A percentile compares a stretch with the other conserved stretches of the same genome.
Conservation (phyloP, 1,140 invertebrate genomes). For the Bombus pascuorum region DNA sequence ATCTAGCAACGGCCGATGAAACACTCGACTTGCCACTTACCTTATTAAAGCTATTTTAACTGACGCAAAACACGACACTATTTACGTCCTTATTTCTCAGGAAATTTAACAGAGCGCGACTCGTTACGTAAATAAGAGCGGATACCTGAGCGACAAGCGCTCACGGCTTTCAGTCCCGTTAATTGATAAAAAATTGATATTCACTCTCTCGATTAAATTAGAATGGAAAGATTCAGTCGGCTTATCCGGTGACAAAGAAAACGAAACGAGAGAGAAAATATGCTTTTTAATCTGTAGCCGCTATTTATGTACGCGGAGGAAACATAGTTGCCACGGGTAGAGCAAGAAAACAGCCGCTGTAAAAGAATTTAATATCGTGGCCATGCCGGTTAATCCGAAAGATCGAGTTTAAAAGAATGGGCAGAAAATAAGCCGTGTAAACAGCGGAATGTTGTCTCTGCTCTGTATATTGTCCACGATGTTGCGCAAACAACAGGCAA, state of each 20-base stretch:
- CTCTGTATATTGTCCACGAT: background rate
- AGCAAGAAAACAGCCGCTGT: background rate
- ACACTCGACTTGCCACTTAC: slow-evolving; percentile 43
- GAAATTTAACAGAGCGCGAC: slow-evolving; percentile 30
- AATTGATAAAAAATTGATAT: slow-evolving; percentile 27
- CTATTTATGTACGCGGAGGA: background rate
- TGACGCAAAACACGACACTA: slow-evolving; percentile 40
- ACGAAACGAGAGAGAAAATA: background rate
- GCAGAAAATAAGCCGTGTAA: background rate
- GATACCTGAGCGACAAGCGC: background rate
- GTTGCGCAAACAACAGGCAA: background rate
- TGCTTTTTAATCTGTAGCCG: background rate
- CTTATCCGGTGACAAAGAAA: background rate
- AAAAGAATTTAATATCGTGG: slow-evolving; percentile 26
- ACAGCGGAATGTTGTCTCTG: background rate
- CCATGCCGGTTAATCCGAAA: background rate
- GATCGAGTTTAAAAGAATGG: background rate
- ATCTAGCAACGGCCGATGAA: slow-evolving; percentile 35
- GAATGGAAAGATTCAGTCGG: background rate
- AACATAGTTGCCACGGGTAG: background rate
- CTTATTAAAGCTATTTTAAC: slow-evolving; percentile 53
- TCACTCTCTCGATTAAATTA: slow-evolving; percentile 7
- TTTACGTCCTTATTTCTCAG: slow-evolving; percentile 47
- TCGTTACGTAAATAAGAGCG: slow-evolving; percentile 48
- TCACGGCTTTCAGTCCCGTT: background rate